Evolutionary conservation across 2,888 invertebrate species (phyloP), one percentile per base, ranked within the genome.

Genomic region (Drymonia ruficornis): DNA sequence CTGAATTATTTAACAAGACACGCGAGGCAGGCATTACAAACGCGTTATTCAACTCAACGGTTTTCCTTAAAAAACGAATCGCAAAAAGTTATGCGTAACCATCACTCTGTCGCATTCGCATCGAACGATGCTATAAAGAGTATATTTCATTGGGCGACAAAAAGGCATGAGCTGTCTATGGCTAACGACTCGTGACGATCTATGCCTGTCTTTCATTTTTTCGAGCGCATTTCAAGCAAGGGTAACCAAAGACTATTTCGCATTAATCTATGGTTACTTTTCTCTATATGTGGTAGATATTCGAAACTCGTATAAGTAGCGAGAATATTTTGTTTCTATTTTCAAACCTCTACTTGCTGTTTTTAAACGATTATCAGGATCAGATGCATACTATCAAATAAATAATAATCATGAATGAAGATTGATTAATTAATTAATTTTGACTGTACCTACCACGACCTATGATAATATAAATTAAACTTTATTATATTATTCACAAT

Each of bases 401-500:
- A 28, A 28, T 8, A 28, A 8, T 28, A 28, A 28, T 28, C 28
- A 28, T 28, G 28, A n/a, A n/a, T n/a, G n/a, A n/a, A n/a, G n/a
- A n/a, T n/a, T n/a, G n/a, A n/a, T n/a, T n/a, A n/a, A n/a, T n/a
- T 3, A 31, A 31, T 31, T 31, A 31, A 31, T 36, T n/a, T 36
- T 36, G 36, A 13, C 36, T 36, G 36, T 36, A 36, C 36, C 13
- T n/a, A 13, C 5, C 36, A n/a, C 36, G 36, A 36, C 36, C 36
- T 6, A 36, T 18, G 18, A 40, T 40, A 15, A n/a, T n/a, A 19
- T 43, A 43, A 12, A 2, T 12, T 43, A 19, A 43, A 43, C 43
- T 19, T 43, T 19, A 43, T 19, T 43, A 43, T 19, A 43, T 19
- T 43, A 43, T 43, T 43, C 43, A 19, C 43, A 43, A 19, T 43